A percentile compares a stretch with the other conserved stretches of the same genome.
These are phyloP conservation scores for Fregetta grallaria DNA, from an alignment of 2,113 vertebrate genomes.

Conservation along the genomic window DNA sequence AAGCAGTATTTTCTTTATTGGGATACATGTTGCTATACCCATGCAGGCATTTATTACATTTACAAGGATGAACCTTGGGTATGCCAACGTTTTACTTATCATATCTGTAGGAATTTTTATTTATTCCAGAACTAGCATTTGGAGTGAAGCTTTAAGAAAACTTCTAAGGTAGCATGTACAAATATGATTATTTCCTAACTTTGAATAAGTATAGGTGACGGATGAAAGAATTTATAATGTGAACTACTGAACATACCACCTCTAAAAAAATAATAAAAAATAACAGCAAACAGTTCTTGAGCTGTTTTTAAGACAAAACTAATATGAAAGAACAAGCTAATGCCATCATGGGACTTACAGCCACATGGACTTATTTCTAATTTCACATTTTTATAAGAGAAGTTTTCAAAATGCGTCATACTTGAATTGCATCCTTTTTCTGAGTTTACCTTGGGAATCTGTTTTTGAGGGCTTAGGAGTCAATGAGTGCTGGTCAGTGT, in stretches of 20 bases:
- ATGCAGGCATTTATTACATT: not conserved
- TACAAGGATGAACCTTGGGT: not conserved
- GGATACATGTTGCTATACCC: not conserved
- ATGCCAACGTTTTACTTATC: not conserved
- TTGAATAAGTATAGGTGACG: not conserved
- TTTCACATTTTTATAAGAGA: not conserved
- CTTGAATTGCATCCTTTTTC: not conserved
- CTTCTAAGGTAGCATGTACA: not conserved
- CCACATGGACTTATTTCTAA: not conserved
- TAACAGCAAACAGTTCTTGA: not conserved
- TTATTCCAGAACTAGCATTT: constrained; percentile 3
- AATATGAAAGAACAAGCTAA: not conserved
- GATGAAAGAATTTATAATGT: not conserved
- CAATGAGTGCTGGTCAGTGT: not conserved
- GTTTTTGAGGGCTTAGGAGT: not conserved
- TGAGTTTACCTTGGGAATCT: not conserved
- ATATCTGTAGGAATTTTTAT: not conserved
- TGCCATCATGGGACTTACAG: not conserved
- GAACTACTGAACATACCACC: not conserved
- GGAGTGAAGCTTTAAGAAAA: not conserved
- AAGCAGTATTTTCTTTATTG: not conserved
- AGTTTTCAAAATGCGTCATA: not conserved
- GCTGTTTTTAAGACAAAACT: not conserved
- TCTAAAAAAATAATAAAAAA: not conserved
- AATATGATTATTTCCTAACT: not conserved